These are phyloP conservation scores for Pao palembangensis DNA, from an alignment of 2,113 vertebrate species.

Conservation along the genomic window DNA sequence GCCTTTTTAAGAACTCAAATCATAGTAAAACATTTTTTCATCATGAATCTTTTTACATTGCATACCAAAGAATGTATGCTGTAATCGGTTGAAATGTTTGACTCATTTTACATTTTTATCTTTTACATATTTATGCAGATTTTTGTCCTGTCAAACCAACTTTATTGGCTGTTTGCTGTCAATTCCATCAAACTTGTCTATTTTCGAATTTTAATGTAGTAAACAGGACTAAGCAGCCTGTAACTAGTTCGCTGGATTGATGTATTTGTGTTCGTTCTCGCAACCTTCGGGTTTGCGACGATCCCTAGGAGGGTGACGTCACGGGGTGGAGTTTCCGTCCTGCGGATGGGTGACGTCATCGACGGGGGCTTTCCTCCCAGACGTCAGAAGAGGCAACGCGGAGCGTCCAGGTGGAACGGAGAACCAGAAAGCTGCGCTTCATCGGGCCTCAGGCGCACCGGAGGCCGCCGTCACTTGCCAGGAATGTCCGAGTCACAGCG, in stretches of 20 bases:
- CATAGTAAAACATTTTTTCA: neutral
- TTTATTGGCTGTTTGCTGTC: too few relatives aligned
- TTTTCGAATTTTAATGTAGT: neutral
- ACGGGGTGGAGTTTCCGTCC: slow-evolving; percentile 61
- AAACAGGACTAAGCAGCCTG: neutral
- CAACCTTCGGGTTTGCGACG: neutral
- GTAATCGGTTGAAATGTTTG: too few relatives aligned
- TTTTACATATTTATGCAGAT: too few relatives aligned
- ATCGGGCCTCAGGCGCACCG: neutral
- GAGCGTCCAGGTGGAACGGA: too few relatives aligned
- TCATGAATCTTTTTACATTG: neutral
- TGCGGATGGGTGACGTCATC: slow-evolving; percentile 44
- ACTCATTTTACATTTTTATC: too few relatives aligned
- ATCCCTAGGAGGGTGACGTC: slow-evolving; percentile 19
- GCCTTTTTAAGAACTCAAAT: neutral
- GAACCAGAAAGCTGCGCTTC: slow-evolving; percentile 6
- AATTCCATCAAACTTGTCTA: neutral
- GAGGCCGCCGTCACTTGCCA: slow-evolving; percentile 16
- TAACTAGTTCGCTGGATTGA: too few relatives aligned
- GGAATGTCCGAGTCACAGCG: neutral
- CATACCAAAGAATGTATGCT: too few relatives aligned
- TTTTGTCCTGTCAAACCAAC: too few relatives aligned
- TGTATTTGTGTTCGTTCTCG: too few relatives aligned
- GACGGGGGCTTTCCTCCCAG: slow-evolving; percentile 72
- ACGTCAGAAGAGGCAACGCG: slow-evolving; percentile 54